Evolutionary conservation across 2,797 vertebrate species (phyloP), one percentile per base, ranked within the genome.

Genomic region (Mormyrus proboscirostris): DNA sequence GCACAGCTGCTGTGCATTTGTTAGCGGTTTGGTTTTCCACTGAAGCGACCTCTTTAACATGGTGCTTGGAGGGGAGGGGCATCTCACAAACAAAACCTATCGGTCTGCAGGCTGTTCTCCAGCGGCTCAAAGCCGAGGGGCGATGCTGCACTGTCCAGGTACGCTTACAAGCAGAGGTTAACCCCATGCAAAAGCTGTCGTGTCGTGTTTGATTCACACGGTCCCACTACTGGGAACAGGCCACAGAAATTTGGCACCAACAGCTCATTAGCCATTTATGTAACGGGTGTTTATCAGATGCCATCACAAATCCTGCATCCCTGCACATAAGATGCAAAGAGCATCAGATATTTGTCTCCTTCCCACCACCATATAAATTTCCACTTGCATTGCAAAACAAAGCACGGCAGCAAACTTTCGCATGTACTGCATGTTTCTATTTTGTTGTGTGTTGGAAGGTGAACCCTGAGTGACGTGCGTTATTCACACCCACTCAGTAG

Each of bases 201-300:
- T 22, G 9, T 83, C 44, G 3, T 22, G 44, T 8, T 38, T n/a
- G 65, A 44, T 83, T 47, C 44, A 83, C 44, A 49, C 16, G 9
- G 76, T 22, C 41, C 44, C 38, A 49, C 44, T 83, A 12, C 76
- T 83, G 44, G 76, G 44, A 83, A 44, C 76, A 0, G 76, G n/a
- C 38, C n/a, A 9, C 44, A 83, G 41, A 47, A 47, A 49, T 1
- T n/a, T 44, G 44, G 1, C 90, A 92, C 92, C 89, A 91, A 10
- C 91, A 85, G 87, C 91, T 92, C n/a, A 82, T 90, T 92, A 93
- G 57, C 90, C 88, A 88, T 87, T 94, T 94, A 93, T 8, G 33
- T 93, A 94, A 95, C 91, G 86, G 53, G 65, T 86, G 91, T 91
- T 88, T 91, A 73, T 57, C 88, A 88, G 88, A 89, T 89, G 76